Evolutionary conservation across 1,140 invertebrate genomes (phyloP).

Genomic region (Ruditapes philippinarum): DNA sequence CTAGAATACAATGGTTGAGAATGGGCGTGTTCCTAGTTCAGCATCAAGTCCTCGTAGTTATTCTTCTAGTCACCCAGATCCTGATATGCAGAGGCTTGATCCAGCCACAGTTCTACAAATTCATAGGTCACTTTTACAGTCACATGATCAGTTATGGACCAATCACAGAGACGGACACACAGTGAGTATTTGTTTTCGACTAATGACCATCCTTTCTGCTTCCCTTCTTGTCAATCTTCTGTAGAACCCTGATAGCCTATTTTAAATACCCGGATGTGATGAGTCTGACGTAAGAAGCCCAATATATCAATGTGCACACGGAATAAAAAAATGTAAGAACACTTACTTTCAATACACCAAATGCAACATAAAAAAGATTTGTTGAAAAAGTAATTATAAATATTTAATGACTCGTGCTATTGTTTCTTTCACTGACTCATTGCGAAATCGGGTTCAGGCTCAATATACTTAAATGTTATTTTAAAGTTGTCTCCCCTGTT

Average conservation of each 20-base stretch:
- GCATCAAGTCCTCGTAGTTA: slow-evolving; percentile 41
- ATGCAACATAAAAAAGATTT: too few species aligned
- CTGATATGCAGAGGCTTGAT: slow-evolving; percentile 41
- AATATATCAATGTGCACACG: too few species aligned
- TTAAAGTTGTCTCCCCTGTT: not conserved
- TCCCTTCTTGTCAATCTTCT: not conserved
- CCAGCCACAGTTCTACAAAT: slow-evolving; percentile 53
- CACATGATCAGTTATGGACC: slow-evolving; percentile 60
- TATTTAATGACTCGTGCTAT: too few species aligned
- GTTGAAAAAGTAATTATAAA: too few species aligned
- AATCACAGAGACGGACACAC: slow-evolving; percentile 64
- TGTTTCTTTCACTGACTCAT: too few species aligned
- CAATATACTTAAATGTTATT: too few species aligned
- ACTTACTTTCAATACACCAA: too few species aligned
- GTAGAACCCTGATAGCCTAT: too few species aligned
- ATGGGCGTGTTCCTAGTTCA: slow-evolving; percentile 22
- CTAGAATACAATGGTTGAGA: slow-evolving; percentile 30
- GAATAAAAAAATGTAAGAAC: too few species aligned
- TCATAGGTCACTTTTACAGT: slow-evolving; percentile 58
- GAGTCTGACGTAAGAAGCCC: too few species aligned
- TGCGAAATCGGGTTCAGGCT: too few species aligned
- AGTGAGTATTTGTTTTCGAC: slow-evolving; percentile 34
- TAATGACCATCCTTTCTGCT: not conserved
- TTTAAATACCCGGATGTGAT: too few species aligned
- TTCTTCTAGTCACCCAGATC: not conserved